Evolutionary conservation across 2,888 invertebrate genomes (phyloP).

Genomic region (Eupithecia abbreviata): DNA sequence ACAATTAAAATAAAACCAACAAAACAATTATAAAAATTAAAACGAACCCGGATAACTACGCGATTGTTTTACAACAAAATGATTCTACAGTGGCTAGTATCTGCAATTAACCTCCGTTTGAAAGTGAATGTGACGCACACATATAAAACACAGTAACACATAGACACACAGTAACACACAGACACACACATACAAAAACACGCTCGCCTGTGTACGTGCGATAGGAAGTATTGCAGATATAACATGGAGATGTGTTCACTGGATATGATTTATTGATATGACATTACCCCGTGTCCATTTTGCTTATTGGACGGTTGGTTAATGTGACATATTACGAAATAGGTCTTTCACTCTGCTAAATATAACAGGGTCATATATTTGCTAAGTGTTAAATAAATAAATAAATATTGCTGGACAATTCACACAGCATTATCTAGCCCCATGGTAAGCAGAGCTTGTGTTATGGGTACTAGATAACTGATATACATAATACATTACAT

Average conservation of each 20-base stretch:
- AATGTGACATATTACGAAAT: background rate
- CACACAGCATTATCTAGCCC: too few species aligned
- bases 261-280: conserved; percentile 44
- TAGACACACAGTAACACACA: conserved; percentile 23
- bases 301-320: background rate
- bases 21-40: conserved; percentile 25
- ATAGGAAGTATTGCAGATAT: conserved; percentile 53
- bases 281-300: background rate
- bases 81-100: conserved; percentile 40
- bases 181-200: conserved; percentile 32
- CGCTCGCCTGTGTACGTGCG: conserved; percentile 49
- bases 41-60: conserved; percentile 19
- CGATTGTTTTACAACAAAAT: conserved; percentile 44
- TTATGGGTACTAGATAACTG: too few species aligned
- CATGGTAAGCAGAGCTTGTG: too few species aligned
- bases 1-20: conserved; percentile 11
- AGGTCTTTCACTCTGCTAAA: background rate
- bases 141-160: conserved; percentile 17
- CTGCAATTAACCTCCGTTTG: conserved; percentile 56
- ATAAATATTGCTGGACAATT: too few species aligned
- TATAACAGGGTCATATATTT: background rate
- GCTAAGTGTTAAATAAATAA: too few species aligned
- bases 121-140: conserved; percentile 69
- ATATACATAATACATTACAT: too few species aligned
- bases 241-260: conserved; percentile 46